These are phyloP conservation scores for Natrix natrix DNA, from an alignment of 2,797 vertebrate genomes.

Conservation along the genomic window DNA sequence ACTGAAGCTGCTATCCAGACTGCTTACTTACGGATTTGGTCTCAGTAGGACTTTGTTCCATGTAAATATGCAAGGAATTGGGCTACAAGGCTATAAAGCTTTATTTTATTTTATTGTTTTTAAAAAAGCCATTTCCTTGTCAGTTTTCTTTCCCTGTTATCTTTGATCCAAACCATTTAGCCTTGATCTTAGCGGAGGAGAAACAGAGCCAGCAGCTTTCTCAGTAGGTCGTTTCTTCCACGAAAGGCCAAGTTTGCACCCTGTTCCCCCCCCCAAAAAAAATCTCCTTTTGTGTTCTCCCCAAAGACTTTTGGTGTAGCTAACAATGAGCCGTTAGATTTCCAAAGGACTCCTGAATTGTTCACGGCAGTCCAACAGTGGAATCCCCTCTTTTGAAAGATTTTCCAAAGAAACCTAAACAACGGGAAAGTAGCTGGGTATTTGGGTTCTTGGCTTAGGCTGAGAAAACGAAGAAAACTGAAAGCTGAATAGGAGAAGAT, in stretches of 20 bases:
- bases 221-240: constrained; percentile 53
- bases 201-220: constrained; percentile 54
- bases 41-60: background rate
- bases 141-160: constrained; percentile 45
- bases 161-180: constrained; percentile 39
- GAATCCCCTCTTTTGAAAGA: constrained; percentile 60
- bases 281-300: constrained; percentile 43
- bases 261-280: constrained; percentile 48
- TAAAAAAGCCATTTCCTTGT: constrained; percentile 10
- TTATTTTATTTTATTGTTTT: background rate
- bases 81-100: background rate
- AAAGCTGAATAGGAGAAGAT: constrained; percentile 71
- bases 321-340: background rate
- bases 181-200: constrained; percentile 41
- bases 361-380: constrained; percentile 18
- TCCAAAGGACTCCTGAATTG: background rate
- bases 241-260: constrained; percentile 53
- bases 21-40: background rate
- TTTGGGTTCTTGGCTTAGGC: constrained; percentile 59
- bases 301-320: background rate
- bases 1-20: background rate
- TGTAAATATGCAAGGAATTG: background rate
- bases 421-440: constrained; percentile 61
- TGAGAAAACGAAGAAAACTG: constrained; percentile 59
- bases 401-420: constrained; percentile 36